Base-by-base conservation (phyloP, 1,140 invertebrate genomes). In the Drosophila guanche region DNA sequence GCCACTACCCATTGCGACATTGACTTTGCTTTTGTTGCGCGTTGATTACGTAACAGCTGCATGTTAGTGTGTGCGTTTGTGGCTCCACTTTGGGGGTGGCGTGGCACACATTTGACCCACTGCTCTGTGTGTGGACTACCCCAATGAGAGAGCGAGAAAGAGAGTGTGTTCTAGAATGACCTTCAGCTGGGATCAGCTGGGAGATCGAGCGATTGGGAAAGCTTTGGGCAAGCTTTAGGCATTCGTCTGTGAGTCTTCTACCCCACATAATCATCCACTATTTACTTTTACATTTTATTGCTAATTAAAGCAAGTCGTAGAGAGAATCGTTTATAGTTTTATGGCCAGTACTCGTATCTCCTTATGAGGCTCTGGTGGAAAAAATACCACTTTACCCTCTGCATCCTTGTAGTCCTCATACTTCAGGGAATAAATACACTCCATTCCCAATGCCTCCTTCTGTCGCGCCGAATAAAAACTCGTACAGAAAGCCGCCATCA, bases 381-480 rank as follows among this genome's bases (percentile, higher is more conserved):
- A 22, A 27, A 78, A 78, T 3, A 78, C 45, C 12, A 71, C 76
- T n/a, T 51, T n/a, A 1, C 76, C 76, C 14, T 46, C 43, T 2
- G 16, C 33, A 41, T 76, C 57, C 22, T 72, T 78, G 41, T 78
- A 78, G 29, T 78, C 67, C 0, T 46, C 45, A 42, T 72, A 78
- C 10, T 53, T 47, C 5, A 53, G 23, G 0, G 48, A 29, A 12
- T 72, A 65, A 5, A 75, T 48, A 10, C 66, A 70, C 43, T 78
- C 57, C 76, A 66, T 66, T 22, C 76, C 76, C 27, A 78, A 5
- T 0, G 72, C 56, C 12, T 76, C 50, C 33, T 78, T 78, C 6
- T 78, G 76, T 0, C 67, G 43, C 0, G 72, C 72, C 10, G 76
- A 76, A n/a, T 71, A 78, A 37, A 37, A 78, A 23, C 76, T 78